Conservation (phyloP, 2,113 vertebrate genomes). For the Takifugu bimaculatus region DNA sequence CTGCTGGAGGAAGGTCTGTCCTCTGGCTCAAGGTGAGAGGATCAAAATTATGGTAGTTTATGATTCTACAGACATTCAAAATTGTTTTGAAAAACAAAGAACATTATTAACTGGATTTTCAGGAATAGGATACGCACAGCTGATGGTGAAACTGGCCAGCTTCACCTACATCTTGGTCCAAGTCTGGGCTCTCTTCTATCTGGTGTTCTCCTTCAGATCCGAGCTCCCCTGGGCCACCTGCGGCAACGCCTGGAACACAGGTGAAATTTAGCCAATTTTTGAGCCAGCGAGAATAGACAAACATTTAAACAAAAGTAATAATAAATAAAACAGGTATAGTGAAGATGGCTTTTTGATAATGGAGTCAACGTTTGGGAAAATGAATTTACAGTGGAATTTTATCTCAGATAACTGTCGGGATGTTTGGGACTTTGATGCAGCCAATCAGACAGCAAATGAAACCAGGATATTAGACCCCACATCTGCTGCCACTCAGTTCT, state of each 20-base stretch:
- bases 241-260: slow-evolving; percentile 83
- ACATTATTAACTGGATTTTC: too few relatives aligned
- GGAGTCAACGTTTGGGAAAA: too few relatives aligned
- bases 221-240: slow-evolving; percentile 83
- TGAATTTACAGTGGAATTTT: too few relatives aligned
- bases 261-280: slow-evolving; percentile 7
- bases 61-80: neutral
- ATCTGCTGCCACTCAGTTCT: slow-evolving; percentile 59
- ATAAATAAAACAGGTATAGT: neutral
- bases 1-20: too few relatives aligned
- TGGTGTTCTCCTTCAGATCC: slow-evolving; percentile 72
- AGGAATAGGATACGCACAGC: slow-evolving; percentile 83
- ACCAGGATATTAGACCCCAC: slow-evolving; percentile 22
- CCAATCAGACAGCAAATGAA: neutral
- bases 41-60: slow-evolving; percentile 1
- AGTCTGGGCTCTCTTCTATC: slow-evolving; percentile 84
- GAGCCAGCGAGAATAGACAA: neutral
- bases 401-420: neutral
- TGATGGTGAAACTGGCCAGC: slow-evolving; percentile 76
- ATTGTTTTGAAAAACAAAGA: too few relatives aligned
- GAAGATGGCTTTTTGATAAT: too few relatives aligned
- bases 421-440: neutral
- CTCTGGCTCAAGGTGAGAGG: slow-evolving; percentile 41
- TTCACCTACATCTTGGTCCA: slow-evolving; percentile 83
- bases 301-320: too few relatives aligned